Percentiles rank a stretch among this genome's conserved stretches.
These are phyloP conservation scores for Ceratitis capitata DNA, from an alignment of 1,140 invertebrate species.

Conservation along the genomic window DNA sequence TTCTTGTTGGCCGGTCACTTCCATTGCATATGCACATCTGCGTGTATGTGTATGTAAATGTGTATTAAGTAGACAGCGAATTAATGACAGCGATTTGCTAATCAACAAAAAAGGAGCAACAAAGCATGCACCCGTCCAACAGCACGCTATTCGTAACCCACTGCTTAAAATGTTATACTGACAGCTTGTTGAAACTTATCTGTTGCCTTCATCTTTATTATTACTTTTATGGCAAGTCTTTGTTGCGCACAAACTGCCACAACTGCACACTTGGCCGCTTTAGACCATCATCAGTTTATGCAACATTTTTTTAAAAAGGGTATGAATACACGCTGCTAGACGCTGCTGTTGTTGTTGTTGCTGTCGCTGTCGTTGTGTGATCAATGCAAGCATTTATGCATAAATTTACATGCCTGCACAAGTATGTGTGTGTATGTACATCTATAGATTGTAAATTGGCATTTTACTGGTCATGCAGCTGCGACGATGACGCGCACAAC, in stretches of 20 bases:
- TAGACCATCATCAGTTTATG: background rate
- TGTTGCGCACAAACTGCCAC: background rate
- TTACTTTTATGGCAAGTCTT: conserved; percentile 13
- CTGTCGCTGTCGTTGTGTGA: too few species aligned
- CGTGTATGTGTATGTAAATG: background rate
- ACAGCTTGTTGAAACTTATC: conserved; percentile 29
- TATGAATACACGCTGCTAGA: background rate
- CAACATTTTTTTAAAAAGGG: conserved; percentile 28
- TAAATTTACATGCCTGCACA: background rate
- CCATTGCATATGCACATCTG: background rate
- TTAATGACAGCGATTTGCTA: background rate
- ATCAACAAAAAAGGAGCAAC: background rate
- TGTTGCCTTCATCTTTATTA: conserved; percentile 11
- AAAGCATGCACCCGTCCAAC: background rate
- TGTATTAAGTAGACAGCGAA: background rate
- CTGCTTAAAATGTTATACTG: conserved; percentile 23
- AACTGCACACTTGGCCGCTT: background rate
- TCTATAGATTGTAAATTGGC: too few species aligned
- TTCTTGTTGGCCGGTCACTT: background rate
- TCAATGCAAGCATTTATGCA: background rate
- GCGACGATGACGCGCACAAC: background rate
- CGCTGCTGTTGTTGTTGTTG: too few species aligned
- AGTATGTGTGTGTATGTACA: too few species aligned
- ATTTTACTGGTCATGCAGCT: background rate
- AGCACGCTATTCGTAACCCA: background rate